Evolutionary conservation across 2,113 vertebrate species (phyloP), one percentile per base, ranked within the genome.

Genomic region (Pungitius pungitius): DNA sequence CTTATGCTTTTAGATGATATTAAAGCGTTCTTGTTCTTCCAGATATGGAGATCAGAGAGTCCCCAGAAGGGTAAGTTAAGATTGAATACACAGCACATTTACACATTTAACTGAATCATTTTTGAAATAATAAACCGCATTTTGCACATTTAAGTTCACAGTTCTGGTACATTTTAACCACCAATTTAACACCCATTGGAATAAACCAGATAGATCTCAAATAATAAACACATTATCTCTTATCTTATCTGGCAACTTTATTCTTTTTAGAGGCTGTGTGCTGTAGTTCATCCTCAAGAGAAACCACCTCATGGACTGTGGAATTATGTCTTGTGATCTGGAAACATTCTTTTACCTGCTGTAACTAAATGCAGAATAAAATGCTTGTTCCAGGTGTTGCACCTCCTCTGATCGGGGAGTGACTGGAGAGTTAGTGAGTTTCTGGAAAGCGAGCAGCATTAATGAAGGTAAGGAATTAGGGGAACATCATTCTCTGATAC

Each of bases 21-120:
- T 45, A 3, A 26, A 3, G 42, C 39, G 10, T 64, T 26, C 3
- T 61, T 30, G 47, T 43, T 37, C 14, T 52, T 2, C 0, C 74
- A 78, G 80, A 47, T 33, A 64, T 74, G 75, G 70, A 78, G 24
- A 30, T 74, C 73, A 75, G 75, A 17, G 69, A 78, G 35, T 74
- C 69, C n/a, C 70, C 80, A 47, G 80, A 82, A 47, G 80, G 80
- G 80, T 82, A n/a, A 61, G 80, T 64, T 22, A 12, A 11, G 12
- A 18, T 17, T 8, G 14, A 72, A 59, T 52, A 40, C 52, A n/a
- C n/a, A n/a, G n/a, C n/a, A n/a, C n/a, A n/a, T 15, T 42, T 42
- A 69, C 13, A 51, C 47, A 52, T 65, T 35, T 40, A 24, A 18
- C 7, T 51, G 30, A 52, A 10, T 30, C 5, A 30, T 30, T 30